Conservation (phyloP, 2,888 invertebrate genomes). For the Suillia variegata region DNA sequence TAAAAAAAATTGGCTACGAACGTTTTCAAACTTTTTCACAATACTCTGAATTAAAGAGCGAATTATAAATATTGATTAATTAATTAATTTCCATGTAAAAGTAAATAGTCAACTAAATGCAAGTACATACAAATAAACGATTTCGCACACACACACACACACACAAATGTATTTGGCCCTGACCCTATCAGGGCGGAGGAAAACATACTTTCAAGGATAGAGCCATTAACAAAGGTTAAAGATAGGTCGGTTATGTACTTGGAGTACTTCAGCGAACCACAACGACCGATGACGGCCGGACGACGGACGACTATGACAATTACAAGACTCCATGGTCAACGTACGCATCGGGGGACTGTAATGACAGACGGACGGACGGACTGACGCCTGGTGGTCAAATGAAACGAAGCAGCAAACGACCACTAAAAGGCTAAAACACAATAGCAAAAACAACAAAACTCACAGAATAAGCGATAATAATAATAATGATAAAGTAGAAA, state of each 20-base stretch:
- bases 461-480: constrained; percentile 24
- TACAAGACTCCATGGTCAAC: constrained; percentile 37
- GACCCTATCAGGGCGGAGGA: too few species aligned
- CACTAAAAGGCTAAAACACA: neutral
- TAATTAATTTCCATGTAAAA: too few species aligned
- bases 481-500: constrained; percentile 36
- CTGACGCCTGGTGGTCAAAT: neutral
- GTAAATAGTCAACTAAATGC: too few species aligned
- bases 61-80: too few species aligned
- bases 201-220: constrained; percentile 44
- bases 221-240: constrained; percentile 45
- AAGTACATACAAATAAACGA: too few species aligned
- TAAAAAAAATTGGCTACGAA: too few species aligned
- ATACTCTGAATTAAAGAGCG: too few species aligned
- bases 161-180: too few species aligned
- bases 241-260: constrained; percentile 30
- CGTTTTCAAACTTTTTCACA: too few species aligned
- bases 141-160: too few species aligned
- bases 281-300: too few species aligned
- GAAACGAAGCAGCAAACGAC: constrained; percentile 10
- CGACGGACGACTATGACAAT: constrained; percentile 12
- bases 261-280: too few species aligned
- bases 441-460: neutral
- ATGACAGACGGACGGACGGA: neutral
- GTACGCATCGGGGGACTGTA: neutral